Percentiles rank a stretch among this genome's conserved stretches.
These are phyloP conservation scores for Campylorhamphus procurvoides DNA, from an alignment of 2,113 vertebrate species.

Conservation along the genomic window DNA sequence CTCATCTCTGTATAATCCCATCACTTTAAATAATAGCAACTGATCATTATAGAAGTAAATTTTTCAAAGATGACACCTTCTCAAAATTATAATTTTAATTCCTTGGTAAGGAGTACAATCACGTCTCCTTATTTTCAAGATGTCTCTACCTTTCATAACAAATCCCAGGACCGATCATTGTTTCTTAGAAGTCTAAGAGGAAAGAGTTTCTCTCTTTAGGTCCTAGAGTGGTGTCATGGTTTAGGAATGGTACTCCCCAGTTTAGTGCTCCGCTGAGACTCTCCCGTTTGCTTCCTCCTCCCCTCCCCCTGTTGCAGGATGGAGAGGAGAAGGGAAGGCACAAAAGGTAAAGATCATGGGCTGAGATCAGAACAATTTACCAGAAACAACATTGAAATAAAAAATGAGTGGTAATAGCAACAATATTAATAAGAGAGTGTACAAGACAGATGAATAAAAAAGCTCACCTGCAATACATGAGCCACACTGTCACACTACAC, in stretches of 20 bases:
- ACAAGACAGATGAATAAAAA: background rate
- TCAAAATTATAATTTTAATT: background rate
- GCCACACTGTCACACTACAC: too few species aligned
- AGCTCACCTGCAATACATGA: fast-evolving
- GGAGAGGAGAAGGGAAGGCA: background rate
- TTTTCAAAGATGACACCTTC: background rate
- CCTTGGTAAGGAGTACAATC: background rate
- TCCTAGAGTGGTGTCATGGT: background rate
- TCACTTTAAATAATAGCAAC: background rate
- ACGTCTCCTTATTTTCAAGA: background rate
- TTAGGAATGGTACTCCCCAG: background rate
- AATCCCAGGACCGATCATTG: background rate
- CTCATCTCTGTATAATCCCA: background rate
- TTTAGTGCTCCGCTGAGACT: background rate
- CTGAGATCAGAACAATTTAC: background rate
- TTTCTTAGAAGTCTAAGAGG: background rate
- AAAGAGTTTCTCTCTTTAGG: background rate
- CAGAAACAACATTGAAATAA: background rate
- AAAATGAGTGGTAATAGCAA: background rate
- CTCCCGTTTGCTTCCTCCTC: background rate
- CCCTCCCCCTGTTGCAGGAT: background rate
- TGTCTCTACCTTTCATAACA: background rate
- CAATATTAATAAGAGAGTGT: background rate
- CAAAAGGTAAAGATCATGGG: background rate
- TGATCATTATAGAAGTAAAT: background rate